These are phyloP conservation scores for Montifringilla adamsi DNA, from an alignment of 2,113 vertebrate genomes.

Conservation along the genomic window DNA sequence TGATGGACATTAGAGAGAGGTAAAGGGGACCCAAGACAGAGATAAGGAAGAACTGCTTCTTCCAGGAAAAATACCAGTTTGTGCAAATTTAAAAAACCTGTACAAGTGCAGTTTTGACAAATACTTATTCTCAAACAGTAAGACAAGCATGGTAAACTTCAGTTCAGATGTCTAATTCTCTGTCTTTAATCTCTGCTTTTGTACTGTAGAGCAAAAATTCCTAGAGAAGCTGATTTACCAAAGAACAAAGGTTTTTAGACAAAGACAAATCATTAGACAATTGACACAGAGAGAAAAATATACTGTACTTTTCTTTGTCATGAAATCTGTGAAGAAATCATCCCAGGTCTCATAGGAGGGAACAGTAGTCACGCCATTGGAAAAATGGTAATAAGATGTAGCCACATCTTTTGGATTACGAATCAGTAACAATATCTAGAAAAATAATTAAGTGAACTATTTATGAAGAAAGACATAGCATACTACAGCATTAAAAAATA, in stretches of 20 bases:
- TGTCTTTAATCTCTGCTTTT: not conserved
- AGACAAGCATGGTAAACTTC: not conserved
- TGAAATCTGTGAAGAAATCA: constrained; percentile 53
- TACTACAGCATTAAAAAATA: not conserved
- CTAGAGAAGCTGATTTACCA: not conserved
- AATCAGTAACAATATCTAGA: constrained; percentile 51
- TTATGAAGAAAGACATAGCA: not conserved
- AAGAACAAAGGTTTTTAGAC: not conserved
- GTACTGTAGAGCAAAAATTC: not conserved
- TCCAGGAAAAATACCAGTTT: not conserved
- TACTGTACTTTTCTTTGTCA: constrained; percentile 51
- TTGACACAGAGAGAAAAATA: not conserved
- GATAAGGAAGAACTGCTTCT: not conserved
- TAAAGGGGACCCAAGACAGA: not conserved
- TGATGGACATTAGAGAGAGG: not conserved
- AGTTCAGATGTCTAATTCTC: not conserved
- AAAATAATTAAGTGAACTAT: not conserved
- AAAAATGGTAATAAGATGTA: constrained; percentile 59
- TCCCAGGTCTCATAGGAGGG: constrained; percentile 46
- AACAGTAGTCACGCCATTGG: not conserved
- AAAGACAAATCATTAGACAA: not conserved
- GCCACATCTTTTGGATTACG: constrained; percentile 64
- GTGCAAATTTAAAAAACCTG: not conserved
- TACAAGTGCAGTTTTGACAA: not conserved
- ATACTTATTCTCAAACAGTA: not conserved